These are phyloP conservation scores for Salvator merianae DNA, from an alignment of 2,113 vertebrate species.

Conservation along the genomic window DNA sequence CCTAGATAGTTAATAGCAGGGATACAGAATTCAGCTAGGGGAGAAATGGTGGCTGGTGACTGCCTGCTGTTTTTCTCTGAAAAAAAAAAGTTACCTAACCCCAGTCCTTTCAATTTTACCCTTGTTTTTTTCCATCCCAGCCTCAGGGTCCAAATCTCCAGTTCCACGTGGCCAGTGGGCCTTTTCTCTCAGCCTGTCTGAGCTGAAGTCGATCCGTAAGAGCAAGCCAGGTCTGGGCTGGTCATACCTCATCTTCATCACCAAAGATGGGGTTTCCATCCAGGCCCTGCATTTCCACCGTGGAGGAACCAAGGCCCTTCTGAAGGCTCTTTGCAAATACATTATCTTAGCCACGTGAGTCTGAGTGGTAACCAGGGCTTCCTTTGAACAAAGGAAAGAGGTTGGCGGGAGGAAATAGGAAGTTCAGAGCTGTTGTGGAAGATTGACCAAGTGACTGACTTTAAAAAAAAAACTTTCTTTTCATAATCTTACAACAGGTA, in stretches of 20 bases:
- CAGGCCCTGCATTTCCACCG: conserved; percentile 90
- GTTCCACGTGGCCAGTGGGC: conserved; percentile 79
- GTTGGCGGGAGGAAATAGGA: background rate
- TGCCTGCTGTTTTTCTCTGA: background rate
- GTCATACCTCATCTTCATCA: conserved; percentile 89
- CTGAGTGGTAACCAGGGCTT: background rate
- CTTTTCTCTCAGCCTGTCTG: conserved; percentile 87
- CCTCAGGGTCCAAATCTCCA: conserved; percentile 35
- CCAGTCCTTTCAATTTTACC: background rate
- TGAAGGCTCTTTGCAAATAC: conserved; percentile 83
- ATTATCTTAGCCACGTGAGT: conserved; percentile 81
- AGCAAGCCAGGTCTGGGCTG: conserved; percentile 87
- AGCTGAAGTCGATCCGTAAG: conserved; percentile 87
- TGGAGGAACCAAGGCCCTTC: conserved; percentile 86
- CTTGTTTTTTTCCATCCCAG: background rate
- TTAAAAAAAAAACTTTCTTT: too few relatives aligned
- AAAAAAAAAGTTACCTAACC: background rate
- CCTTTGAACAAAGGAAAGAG: background rate
- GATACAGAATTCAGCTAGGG: background rate
- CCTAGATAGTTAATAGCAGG: background rate
- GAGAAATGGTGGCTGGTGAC: background rate
- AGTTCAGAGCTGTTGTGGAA: background rate
- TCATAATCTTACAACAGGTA: too few relatives aligned
- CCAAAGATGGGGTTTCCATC: conserved; percentile 84
- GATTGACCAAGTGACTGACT: too few relatives aligned